phyloP scores from a whole-genome alignment of 2,113 vertebrate genomes.

The Aythya baeri region DNA sequence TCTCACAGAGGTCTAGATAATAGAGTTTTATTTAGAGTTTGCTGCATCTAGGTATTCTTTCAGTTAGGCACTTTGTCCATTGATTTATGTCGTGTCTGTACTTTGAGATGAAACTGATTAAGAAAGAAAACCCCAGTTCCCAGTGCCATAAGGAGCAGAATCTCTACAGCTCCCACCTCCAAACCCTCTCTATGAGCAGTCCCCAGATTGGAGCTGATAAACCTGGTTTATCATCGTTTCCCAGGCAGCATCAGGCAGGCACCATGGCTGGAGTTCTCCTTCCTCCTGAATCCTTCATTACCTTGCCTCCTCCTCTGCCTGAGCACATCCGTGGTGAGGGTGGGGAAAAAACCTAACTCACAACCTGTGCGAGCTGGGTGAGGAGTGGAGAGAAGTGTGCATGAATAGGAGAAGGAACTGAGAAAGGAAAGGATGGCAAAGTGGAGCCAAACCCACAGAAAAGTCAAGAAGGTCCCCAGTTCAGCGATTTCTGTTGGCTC shows the following conservation, averaged over 20 bases:
- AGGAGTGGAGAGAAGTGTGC: background rate
- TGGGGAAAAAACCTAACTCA: background rate
- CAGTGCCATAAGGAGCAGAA: background rate
- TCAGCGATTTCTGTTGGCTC: background rate
- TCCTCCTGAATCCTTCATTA: background rate
- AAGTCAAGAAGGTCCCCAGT: background rate
- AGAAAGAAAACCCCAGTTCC: background rate
- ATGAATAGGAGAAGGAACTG: background rate
- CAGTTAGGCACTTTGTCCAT: background rate
- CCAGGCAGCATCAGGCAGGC: background rate
- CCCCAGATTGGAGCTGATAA: background rate
- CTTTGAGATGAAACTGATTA: background rate
- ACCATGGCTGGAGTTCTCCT: background rate
- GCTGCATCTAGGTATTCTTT: background rate
- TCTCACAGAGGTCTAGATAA: background rate
- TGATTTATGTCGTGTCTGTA: background rate
- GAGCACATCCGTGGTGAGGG: background rate
- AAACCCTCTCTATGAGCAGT: background rate
- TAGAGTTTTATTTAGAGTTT: background rate
- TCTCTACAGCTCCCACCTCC: background rate
- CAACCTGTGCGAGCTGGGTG: fast-evolving
- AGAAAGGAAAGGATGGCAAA: background rate
- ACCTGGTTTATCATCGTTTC: background rate
- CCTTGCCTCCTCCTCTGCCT: background rate
- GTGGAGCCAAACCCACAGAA: background rate